Base-by-base conservation (phyloP, 1,140 invertebrate genomes). In the Bursaphelenchus mucronatus region DNA sequence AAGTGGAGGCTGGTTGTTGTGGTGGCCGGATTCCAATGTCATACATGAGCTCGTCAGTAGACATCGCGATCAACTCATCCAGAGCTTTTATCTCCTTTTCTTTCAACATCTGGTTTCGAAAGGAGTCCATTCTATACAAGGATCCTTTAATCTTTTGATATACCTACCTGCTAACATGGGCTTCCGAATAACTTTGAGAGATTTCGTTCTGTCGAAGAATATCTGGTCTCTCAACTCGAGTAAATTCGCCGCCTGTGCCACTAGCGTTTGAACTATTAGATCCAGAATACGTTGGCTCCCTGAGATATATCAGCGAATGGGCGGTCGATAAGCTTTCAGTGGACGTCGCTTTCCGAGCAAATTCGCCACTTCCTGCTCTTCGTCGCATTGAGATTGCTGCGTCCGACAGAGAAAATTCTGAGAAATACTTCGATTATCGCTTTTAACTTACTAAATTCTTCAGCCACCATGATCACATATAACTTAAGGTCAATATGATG, bases 401-500 rank as follows among this genome's bases (percentile, higher is more conserved):
- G 5, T 30, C 30, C 2, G 30, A 30, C 30, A 30, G 30, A 30
- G 30, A 30, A 30, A 30, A 30, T 30, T 30, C 30, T 30, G 5
- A 30, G 30, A 30, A 30, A 30, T 30, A 30, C 1, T 30, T 30
- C 5, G 30, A 30, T 30, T 30, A 30, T 30, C 30, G 30, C 5
- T 30, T 30, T 66, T 10, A 64, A 57, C 15, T 45, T 68, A 69
- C 66, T 58, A 41, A 45, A 40, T 11, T 72, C 69, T 9, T 73
- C 70, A 6, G 67, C 43, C 45, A 73, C 73, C 59, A 73, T 44
- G 11, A 73, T 30, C 8, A 73, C 69, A 44, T 75, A 73, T 11
- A 76, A 61, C 21, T 75, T 76, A 11, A 73, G 41, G 11, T 64
- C 39, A 9, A 73, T 71, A 17, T 74, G 30, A 41, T 70, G 45